phyloP scores from a whole-genome alignment of 2,888 invertebrate species.

The Cerastoderma edule region DNA sequence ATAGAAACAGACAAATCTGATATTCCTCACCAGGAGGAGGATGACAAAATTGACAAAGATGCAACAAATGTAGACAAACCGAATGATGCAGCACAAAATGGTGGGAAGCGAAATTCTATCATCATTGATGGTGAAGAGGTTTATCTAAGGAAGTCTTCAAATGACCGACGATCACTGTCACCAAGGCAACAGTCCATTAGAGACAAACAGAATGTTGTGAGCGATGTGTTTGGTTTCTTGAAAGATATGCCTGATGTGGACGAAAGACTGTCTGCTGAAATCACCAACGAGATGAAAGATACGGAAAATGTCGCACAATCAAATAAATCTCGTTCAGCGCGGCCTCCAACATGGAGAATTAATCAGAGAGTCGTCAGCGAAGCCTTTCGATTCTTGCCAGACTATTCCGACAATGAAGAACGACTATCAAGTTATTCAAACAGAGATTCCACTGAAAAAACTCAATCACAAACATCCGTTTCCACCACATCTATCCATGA shows the following conservation, averaged over 20 bases:
- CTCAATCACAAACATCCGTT: not conserved
- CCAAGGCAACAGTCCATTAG: slow-evolving; percentile 43
- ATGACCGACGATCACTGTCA: not conserved
- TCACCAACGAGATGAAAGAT: not conserved
- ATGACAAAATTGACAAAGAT: not conserved
- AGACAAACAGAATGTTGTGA: slow-evolving; percentile 59
- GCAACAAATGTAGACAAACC: not conserved
- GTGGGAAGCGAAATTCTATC: slow-evolving; percentile 24
- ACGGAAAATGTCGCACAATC: not conserved
- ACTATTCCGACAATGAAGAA: slow-evolving; percentile 51
- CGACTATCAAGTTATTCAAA: too few relatives aligned
- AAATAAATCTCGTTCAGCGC: slow-evolving; percentile 9
- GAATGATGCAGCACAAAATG: not conserved
- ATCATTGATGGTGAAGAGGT: slow-evolving; percentile 47
- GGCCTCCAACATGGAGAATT: slow-evolving; percentile 43
- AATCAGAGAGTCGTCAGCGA: slow-evolving; percentile 63
- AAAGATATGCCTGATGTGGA: slow-evolving; percentile 46
- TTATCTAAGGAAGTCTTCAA: slow-evolving; percentile 38
- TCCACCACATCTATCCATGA: not conserved
- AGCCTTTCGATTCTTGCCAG: slow-evolving; percentile 60
- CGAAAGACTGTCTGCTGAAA: slow-evolving; percentile 9
- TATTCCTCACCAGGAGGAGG: not conserved
- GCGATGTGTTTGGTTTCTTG: slow-evolving; percentile 64
- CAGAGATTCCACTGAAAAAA: slow-evolving; percentile 1
- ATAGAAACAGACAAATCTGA: not conserved